Base-by-base conservation (phyloP, 1,140 invertebrate genomes). In the Aphis gossypii region DNA sequence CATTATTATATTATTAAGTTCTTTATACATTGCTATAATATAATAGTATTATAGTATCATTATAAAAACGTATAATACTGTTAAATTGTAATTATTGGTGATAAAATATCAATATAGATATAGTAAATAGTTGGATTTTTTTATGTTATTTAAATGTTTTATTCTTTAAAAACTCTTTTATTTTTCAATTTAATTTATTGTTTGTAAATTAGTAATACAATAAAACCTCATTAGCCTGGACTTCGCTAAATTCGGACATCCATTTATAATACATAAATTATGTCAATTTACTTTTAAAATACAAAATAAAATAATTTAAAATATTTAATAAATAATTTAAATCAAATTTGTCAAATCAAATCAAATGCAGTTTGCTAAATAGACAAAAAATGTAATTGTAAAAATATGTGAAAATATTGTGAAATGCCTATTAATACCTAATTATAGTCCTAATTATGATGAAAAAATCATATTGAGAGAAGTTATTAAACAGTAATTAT, bases 371-470 rank as follows among this genome's bases (percentile, higher is more conserved):
- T 68, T 68, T 30, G 3, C 14, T 18, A 5, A 68, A 68, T n/a
- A 68, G 30, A n/a, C 11, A 68, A 68, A 14, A 3, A 68, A 68
- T 14, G 30, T 30, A 11, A 56, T 23, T 23, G 56, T 56, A 56
- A 25, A 56, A 56, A 56, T 8, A 18, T 68, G 25, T 68, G 9
- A 30, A 60, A 60, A 68, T 30, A 30, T n/a, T 68, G 3, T n/a
- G 30, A 30, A 3, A 14, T 11, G 3, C 9, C 30, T 11, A 18
- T 68, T 11, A n/a, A 68, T 30, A 68, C 14, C 2, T 51, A 51
- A n/a, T n/a, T 6, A 0, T n/a, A 14, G 30, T n/a, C 7, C 9
- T 4, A 14, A 18, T 6, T 18, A 76, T 1, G n/a, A 20, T 0
- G 30, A 76, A 76, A 18, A 76, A n/a, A n/a, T 14, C 60, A 68